Evolutionary conservation across 2,888 invertebrate genomes (phyloP), one percentile per base, ranked within the genome.

Genomic region (Cinara cedri): DNA sequence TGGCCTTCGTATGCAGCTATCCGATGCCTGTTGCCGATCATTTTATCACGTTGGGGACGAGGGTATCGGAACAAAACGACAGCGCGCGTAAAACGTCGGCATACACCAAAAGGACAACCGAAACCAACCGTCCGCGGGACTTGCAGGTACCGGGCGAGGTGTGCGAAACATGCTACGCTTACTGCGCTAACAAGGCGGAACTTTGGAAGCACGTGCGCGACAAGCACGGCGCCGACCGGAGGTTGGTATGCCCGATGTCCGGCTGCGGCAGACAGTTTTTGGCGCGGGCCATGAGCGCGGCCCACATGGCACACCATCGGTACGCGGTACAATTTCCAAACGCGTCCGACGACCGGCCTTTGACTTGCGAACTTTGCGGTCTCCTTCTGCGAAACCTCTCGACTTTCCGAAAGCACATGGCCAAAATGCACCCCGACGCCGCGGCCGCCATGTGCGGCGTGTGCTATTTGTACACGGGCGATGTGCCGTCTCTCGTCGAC

Each of bases 341-440:
- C 44, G 13, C 1, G 63, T 1, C 49, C 24, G 24, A 10, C 49
- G n/a, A 9, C 21, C 14, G 16, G 10, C 54, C 70, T 19, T 54
- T 54, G 19, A 54, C 70, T 11, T 70, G 70, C 54, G 70, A 70
- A 34, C 54, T 70, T 14, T 70, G 70, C 42, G 70, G 70, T 9
- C 54, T 13, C 34, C 70, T 54, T 16, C 42, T 19, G 26, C 1
- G 0, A 0, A 21, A 10, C 54, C 34, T 9, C 13, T 11, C 34
- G 9, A 19, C 34, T 9, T 54, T 42, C 54, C 14, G 19, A 6
- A 70, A 21, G 54, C 70, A 70, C 54, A n/a, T 70, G 42, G 42
- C 1, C 42, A 16, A 8, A 24, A 34, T 8, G 34, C 70, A 70
- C 42, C 54, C 54, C 14, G 54, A 54, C 6, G 54, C 70, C 14